Conservation (phyloP, 2,113 vertebrate species). For the Danionella cerebrum region DNA sequence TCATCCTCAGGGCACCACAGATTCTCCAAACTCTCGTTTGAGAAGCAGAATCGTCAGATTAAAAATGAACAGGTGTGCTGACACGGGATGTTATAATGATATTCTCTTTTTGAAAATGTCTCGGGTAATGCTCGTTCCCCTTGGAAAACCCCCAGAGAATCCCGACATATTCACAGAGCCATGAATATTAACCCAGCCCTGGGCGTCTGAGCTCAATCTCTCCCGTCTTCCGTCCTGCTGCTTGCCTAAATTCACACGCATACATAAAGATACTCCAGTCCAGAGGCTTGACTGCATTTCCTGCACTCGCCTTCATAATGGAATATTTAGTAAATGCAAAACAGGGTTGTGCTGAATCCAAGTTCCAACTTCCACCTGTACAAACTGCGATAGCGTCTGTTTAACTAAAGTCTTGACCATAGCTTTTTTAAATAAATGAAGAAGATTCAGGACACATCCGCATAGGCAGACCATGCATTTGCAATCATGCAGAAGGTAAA, state of each 20-base stretch:
- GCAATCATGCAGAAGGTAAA: too few relatives aligned
- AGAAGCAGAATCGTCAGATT: slow-evolving; percentile 17
- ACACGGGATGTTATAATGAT: slow-evolving; percentile 37
- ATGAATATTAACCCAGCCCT: slow-evolving; percentile 25
- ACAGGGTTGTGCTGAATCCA: slow-evolving; percentile 26
- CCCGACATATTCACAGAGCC: not conserved
- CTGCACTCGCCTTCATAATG: slow-evolving; percentile 44
- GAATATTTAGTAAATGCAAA: slow-evolving; percentile 41
- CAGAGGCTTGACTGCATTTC: slow-evolving; percentile 50
- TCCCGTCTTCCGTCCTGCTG: not conserved
- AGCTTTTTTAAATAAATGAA: too few relatives aligned
- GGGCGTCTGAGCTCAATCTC: slow-evolving; percentile 6
- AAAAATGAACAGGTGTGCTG: slow-evolving; percentile 24
- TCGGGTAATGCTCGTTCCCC: slow-evolving; percentile 29
- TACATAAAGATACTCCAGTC: slow-evolving; percentile 12
- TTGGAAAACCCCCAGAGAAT: not conserved
- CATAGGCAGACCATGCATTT: too few relatives aligned
- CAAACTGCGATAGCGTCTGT: too few relatives aligned
- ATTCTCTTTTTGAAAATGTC: slow-evolving; percentile 38
- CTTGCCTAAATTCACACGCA: not conserved
- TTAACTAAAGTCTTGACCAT: too few relatives aligned
- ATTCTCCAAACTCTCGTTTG: not conserved
- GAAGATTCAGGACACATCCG: too few relatives aligned
- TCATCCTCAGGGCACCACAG: not conserved
- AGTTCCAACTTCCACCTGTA: slow-evolving; percentile 12